A percentile compares a stretch with the other conserved stretches of the same genome.
Evolutionary conservation across 2,113 vertebrate species (phyloP).

Genomic region (Cathartes aura): DNA sequence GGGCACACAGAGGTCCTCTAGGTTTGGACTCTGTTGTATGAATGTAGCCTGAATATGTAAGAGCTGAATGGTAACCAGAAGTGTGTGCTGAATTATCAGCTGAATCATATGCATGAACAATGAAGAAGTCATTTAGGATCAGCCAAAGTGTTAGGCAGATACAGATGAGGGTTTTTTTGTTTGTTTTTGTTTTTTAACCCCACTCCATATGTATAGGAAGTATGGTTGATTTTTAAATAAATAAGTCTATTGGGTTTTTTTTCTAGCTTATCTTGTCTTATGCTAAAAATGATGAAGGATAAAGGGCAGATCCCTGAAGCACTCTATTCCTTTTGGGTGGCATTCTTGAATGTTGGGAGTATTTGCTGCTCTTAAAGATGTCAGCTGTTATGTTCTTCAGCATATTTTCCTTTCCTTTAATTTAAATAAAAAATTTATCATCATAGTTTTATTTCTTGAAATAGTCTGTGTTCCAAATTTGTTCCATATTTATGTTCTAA

Average conservation of each 20-base stretch:
- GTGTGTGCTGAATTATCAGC: background rate
- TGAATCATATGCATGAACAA: background rate
- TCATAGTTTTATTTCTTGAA: background rate
- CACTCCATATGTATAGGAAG: background rate
- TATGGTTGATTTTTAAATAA: background rate
- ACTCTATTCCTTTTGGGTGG: background rate
- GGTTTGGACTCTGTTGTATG: background rate
- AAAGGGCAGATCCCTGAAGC: background rate
- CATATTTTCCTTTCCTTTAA: background rate
- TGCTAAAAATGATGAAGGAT: background rate
- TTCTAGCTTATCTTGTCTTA: background rate
- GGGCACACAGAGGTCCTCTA: background rate
- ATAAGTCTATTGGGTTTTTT: fast-evolving
- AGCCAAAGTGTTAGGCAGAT: background rate
- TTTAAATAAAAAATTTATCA: background rate
- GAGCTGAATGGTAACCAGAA: background rate
- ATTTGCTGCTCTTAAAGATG: background rate
- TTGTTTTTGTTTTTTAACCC: background rate
- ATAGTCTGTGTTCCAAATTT: background rate
- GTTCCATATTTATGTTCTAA: background rate
- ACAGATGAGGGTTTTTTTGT: background rate
- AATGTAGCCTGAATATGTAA: background rate
- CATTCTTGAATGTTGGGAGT: background rate
- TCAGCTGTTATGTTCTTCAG: background rate
- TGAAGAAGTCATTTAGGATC: background rate